Evolutionary conservation across 2,113 vertebrate species (phyloP).

Genomic region (Origma solitaria): DNA sequence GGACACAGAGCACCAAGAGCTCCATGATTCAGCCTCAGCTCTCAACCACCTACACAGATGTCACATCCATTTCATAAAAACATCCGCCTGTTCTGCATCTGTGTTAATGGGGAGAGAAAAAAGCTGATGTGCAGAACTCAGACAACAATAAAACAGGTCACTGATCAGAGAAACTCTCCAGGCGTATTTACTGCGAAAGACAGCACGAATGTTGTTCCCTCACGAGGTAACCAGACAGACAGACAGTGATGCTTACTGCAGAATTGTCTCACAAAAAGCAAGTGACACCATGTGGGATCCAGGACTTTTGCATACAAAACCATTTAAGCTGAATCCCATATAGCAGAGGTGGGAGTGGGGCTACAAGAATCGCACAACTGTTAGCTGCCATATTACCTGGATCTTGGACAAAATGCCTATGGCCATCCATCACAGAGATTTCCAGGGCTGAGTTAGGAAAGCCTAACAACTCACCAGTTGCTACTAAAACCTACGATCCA

Average conservation of each 20-base stretch:
- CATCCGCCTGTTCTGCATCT: neutral
- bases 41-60: neutral
- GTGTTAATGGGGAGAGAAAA: neutral
- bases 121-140: neutral
- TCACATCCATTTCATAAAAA: neutral
- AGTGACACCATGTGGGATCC: neutral
- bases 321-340: neutral
- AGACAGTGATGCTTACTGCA: neutral
- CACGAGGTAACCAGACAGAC: neutral
- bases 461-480: neutral
- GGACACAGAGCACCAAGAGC: neutral
- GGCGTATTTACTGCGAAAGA: rapidly evolving
- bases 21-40: neutral
- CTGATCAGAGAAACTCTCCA: neutral
- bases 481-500: neutral
- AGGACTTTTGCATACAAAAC: neutral
- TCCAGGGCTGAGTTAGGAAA: neutral
- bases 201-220: rapidly evolving
- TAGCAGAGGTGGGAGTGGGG: rapidly evolving
- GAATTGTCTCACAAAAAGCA: rapidly evolving
- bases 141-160: neutral
- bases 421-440: neutral
- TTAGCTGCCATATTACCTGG: neutral
- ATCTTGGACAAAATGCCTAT: neutral
- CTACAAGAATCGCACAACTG: neutral